These are phyloP conservation scores for Acrossocheilus fasciatus DNA, from an alignment of 2,797 vertebrate species.

Conservation along the genomic window DNA sequence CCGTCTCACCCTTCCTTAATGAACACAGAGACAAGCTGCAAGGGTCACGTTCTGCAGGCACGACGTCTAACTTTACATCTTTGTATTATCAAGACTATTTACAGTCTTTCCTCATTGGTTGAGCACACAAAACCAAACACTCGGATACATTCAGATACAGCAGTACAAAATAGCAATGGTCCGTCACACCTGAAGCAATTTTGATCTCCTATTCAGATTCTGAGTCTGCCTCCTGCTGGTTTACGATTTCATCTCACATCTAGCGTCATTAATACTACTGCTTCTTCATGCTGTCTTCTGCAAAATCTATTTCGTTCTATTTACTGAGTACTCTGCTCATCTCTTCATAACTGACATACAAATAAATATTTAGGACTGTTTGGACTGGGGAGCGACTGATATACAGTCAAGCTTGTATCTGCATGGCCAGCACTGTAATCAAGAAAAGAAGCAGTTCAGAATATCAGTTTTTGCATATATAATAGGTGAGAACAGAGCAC, in stretches of 20 bases:
- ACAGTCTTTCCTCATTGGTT: too few relatives aligned
- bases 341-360: slow-evolving; percentile 2
- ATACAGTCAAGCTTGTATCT: slow-evolving; percentile 4
- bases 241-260: slow-evolving; percentile 16
- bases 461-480: background rate
- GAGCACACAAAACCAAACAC: background rate
- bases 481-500: background rate
- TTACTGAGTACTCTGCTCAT: background rate
- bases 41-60: slow-evolving; percentile 16
- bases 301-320: background rate
- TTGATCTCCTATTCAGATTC: background rate
- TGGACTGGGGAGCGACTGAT: background rate
- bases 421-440: background rate
- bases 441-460: slow-evolving; percentile 9
- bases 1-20: slow-evolving; percentile 20
- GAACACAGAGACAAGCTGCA: slow-evolving; percentile 23
- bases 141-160: background rate
- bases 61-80: slow-evolving; percentile 19
- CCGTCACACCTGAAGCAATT: background rate
- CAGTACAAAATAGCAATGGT: background rate
- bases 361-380: slow-evolving; percentile 15
- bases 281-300: background rate
- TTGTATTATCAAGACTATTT: slow-evolving; percentile 33
- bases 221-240: slow-evolving; percentile 19
- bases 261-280: slow-evolving; percentile 9